Conservation (phyloP, 2,113 vertebrate genomes). For the Oxygymnocypris stewartii region DNA sequence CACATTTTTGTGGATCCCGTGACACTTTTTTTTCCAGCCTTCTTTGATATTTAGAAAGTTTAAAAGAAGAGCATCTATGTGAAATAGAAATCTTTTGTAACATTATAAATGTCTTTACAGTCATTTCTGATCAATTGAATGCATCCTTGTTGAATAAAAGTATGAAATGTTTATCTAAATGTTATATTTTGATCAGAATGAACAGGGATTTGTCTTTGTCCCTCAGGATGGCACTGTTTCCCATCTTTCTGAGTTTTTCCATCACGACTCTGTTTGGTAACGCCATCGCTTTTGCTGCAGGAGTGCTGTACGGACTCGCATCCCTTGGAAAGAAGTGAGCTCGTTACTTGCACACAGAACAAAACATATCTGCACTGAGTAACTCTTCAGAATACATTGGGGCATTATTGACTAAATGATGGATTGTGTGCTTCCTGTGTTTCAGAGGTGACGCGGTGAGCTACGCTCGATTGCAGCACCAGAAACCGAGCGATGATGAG, state of each 20-base stretch:
- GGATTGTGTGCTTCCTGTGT: slow-evolving; percentile 29
- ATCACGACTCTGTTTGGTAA: slow-evolving; percentile 93
- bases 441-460: slow-evolving; percentile 88
- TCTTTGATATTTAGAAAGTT: background rate
- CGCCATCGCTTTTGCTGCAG: slow-evolving; percentile 88
- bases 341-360: background rate
- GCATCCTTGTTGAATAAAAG: background rate
- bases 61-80: background rate
- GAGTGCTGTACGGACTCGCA: slow-evolving; percentile 90
- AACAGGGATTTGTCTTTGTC: background rate
- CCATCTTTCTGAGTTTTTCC: slow-evolving; percentile 83
- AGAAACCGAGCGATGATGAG: slow-evolving; percentile 87
- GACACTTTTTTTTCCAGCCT: background rate
- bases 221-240: slow-evolving; percentile 89
- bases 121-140: background rate
- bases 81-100: background rate
- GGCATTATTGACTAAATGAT: background rate
- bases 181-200: background rate
- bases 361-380: background rate
- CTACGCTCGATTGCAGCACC: slow-evolving; percentile 90
- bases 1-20: background rate
- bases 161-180: too few relatives aligned
- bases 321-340: slow-evolving; percentile 93
- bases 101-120: too few relatives aligned
- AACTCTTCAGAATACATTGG: background rate